Conservation (phyloP, 1,140 invertebrate genomes). For the Drosophila nikananu region DNA sequence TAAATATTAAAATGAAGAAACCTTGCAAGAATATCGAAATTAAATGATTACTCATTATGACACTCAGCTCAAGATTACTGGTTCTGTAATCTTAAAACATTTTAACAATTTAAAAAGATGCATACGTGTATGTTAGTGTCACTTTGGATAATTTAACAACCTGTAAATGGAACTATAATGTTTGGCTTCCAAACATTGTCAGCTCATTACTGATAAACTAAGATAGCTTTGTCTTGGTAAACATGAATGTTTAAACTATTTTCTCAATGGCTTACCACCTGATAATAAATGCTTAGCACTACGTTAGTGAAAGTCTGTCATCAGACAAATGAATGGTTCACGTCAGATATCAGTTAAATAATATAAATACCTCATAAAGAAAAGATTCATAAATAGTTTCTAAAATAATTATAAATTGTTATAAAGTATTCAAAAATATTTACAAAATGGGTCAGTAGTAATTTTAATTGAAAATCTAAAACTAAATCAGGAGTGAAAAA, state of each 20-base stretch:
- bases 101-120: background rate
- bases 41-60: background rate
- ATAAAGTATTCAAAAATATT: background rate
- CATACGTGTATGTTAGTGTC: no score
- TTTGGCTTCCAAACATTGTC: constrained; percentile 5
- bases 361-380: no score
- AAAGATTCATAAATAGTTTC: no score
- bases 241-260: constrained; percentile 22
- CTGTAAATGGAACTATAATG: background rate
- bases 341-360: no score
- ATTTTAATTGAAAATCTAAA: background rate
- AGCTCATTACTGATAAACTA: constrained; percentile 8
- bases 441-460: no score
- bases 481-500: background rate
- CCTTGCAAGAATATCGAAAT: background rate
- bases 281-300: background rate
- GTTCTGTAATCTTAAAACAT: background rate
- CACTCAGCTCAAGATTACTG: no score
- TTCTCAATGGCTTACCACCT: constrained; percentile 24
- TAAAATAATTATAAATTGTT: no score
- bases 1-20: background rate
- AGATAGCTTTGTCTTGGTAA: constrained; percentile 22
- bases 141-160: background rate
- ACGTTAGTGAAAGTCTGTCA: constrained; percentile 1
- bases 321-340: background rate